Evolutionary conservation across 2,113 vertebrate species (phyloP), one percentile per base, ranked within the genome.

Genomic region (Ciconia maguari): DNA sequence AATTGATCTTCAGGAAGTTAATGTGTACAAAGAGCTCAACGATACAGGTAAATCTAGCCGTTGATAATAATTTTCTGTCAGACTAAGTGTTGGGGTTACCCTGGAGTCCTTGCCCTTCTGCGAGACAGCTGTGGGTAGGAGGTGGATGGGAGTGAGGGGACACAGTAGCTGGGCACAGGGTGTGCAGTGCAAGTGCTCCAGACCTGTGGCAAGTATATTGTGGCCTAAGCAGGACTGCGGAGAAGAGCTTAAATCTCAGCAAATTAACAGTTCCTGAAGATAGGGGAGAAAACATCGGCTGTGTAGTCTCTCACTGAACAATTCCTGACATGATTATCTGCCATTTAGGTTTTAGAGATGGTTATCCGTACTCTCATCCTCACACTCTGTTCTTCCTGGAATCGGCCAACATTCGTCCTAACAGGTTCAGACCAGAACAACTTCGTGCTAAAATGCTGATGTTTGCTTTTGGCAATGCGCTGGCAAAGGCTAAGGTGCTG

Each of bases 401-500:
- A 48, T 96, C 92, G 7, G 96, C 89, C 36, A 97, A 96, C 46
- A 8, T 61, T 30, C 17, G 25, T 51, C 55, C 94, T 0, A 9
- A 46, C 44, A 98, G 94, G 81, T 98, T 99, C 71, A 88, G 29
- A 38, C 98, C 98, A 11, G 98, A 99, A 16, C 98, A 99, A 86
- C 98, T 99, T 66, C 97, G 98, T 78, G 98, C 99, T 70, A 99
- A 98, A 97, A 98, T 99, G 98, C 62, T 99, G 84, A 99, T 99
- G 99, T 99, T 99, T 68, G 88, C 98, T 48, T 99, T 99, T 81
- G 99, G 98, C 86, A 99, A 98, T 1, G 99, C 99, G 1, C 94
- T 99, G 95, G 98, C 98, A 22, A 98, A 98, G 41, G 99, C 99
- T 12, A 97, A 89, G 86, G 80, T 29, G 2, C 96, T 98, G 2